Evolutionary conservation across 2,888 invertebrate species (phyloP).

Genomic region (Poecilobothrus nobilitatus): DNA sequence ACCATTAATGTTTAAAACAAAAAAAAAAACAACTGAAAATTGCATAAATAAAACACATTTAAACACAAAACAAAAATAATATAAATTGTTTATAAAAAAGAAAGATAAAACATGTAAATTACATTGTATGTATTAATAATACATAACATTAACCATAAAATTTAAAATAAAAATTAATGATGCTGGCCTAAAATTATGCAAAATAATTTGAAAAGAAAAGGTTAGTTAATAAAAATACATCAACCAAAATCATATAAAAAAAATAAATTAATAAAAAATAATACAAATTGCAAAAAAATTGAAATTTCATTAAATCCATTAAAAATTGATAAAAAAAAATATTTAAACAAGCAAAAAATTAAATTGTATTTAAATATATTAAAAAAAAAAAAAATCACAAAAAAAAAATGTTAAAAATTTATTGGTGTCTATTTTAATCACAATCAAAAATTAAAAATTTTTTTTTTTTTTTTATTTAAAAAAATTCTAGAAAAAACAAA

Average conservation of each 20-base stretch:
- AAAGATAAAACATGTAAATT: background rate
- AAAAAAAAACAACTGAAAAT: background rate
- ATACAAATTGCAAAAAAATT: background rate
- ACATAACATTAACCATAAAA: background rate
- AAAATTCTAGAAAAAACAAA: background rate
- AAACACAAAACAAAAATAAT: background rate
- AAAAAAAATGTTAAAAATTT: background rate
- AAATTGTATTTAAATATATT: too few species aligned
- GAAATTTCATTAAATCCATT: conserved; percentile 6
- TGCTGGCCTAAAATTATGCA: too few species aligned
- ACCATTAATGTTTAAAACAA: too few species aligned
- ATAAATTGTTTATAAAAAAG: background rate
- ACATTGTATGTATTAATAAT: background rate
- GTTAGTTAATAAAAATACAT: background rate
- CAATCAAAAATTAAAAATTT: background rate
- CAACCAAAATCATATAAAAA: background rate
- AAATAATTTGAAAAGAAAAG: too few species aligned
- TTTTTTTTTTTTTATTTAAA: too few species aligned
- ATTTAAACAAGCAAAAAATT: background rate
- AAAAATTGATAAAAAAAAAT: background rate
- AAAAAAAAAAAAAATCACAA: too few species aligned
- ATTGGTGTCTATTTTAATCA: conserved; percentile 4
- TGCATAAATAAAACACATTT: conserved; percentile 9
- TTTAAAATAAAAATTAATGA: background rate
- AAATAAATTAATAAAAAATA: background rate